Evolutionary conservation across 1,140 invertebrate genomes (phyloP).

Genomic region (Rhizoglyphus robini): DNA sequence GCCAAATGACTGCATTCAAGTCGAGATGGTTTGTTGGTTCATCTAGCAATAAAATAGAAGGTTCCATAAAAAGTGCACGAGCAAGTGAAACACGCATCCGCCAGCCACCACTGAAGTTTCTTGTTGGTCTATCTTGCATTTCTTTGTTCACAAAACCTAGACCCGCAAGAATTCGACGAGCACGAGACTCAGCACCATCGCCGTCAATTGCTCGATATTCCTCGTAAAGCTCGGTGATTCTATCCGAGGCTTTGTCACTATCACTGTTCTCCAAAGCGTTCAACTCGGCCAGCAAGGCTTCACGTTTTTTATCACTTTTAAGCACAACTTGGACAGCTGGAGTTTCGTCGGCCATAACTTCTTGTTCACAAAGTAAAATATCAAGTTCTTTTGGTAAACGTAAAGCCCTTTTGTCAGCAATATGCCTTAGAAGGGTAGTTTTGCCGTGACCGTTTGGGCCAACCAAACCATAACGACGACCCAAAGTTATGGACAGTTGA

Average conservation of each 20-base stretch:
- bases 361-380: slow-evolving; percentile 95
- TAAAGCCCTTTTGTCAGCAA: slow-evolving; percentile 64
- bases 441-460: slow-evolving; percentile 98
- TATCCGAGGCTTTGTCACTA: slow-evolving; percentile 45
- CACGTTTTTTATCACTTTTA: slow-evolving; percentile 77
- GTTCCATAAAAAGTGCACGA: slow-evolving; percentile 56
- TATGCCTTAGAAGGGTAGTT: slow-evolving; percentile 89
- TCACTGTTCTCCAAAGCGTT: slow-evolving; percentile 57
- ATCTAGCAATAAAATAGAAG: slow-evolving; percentile 84
- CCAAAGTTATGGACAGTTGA: slow-evolving; percentile 78
- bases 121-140: slow-evolving; percentile 88
- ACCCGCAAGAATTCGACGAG: slow-evolving; percentile 87
- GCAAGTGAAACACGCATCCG: slow-evolving; percentile 94
- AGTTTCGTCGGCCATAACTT: slow-evolving; percentile 82
- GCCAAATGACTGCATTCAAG: slow-evolving; percentile 96
- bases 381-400: slow-evolving; percentile 92
- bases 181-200: slow-evolving; percentile 88
- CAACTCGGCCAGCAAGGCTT: slow-evolving; percentile 61
- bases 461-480: slow-evolving; percentile 88
- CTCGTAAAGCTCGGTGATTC: slow-evolving; percentile 58
- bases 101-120: slow-evolving; percentile 96
- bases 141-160: slow-evolving; percentile 71
- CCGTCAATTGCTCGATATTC: slow-evolving; percentile 91
- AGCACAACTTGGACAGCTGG: slow-evolving; percentile 83
- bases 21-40: slow-evolving; percentile 79